phyloP scores from a whole-genome alignment of 2,113 vertebrate species.

The Pyrgilauda ruficollis region DNA sequence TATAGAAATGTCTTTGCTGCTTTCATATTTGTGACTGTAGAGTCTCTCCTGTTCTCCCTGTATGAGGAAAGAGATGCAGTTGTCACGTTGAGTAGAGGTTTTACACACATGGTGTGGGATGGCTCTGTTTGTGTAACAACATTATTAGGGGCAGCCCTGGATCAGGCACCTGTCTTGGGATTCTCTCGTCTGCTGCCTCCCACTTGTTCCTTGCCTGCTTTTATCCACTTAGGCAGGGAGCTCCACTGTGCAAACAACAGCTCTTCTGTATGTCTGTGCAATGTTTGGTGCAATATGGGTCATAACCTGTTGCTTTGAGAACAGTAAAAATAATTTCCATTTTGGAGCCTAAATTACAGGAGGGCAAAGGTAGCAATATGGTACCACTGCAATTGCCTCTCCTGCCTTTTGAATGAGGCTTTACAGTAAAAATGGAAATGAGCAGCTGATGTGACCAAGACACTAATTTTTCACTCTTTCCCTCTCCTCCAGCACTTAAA shows the following conservation, averaged over 20 bases:
- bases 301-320: background rate
- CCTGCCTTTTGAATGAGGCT: background rate
- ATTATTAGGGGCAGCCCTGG: background rate
- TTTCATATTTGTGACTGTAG: background rate
- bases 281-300: background rate
- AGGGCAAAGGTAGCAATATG: background rate
- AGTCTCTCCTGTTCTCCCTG: background rate
- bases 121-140: rapidly evolving
- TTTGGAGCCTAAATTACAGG: background rate
- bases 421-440: background rate
- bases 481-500: background rate
- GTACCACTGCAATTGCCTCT: background rate
- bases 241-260: background rate
- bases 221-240: background rate
- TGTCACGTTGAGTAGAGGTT: background rate
- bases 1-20: background rate
- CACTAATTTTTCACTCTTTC: background rate
- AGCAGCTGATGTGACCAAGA: background rate
- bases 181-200: background rate
- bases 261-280: background rate
- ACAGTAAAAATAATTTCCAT: background rate
- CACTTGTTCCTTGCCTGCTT: background rate
- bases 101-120: background rate
- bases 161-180: background rate
- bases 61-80: background rate